Evolutionary conservation across 2,113 vertebrate genomes (phyloP).

Genomic region (Ifrita kowaldi): DNA sequence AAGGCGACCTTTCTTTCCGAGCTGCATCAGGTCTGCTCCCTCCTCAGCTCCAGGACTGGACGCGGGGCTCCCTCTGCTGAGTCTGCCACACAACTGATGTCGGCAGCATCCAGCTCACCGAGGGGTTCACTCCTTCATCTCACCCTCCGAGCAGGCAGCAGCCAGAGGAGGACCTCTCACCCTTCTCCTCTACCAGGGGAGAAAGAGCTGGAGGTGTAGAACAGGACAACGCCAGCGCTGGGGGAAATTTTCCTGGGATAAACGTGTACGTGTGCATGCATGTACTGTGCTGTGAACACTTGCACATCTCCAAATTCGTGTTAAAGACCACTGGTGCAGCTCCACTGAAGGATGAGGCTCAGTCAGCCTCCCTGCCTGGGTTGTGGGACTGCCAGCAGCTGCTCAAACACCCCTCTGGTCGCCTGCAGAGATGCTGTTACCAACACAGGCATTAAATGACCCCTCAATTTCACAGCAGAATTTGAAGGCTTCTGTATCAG

Average conservation of each 20-base stretch:
- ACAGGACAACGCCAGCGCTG: background rate
- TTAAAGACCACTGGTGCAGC: background rate
- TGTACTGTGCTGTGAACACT: background rate
- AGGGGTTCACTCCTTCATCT: background rate
- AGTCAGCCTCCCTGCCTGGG: background rate
- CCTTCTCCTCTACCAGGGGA: background rate
- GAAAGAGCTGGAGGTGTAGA: background rate
- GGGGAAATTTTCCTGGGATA: background rate
- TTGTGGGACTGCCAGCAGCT: background rate
- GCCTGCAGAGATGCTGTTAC: background rate
- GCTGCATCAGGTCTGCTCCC: background rate
- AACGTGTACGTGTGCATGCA: fast-evolving
- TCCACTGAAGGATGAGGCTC: background rate
- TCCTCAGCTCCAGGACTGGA: background rate
- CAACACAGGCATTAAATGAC: background rate
- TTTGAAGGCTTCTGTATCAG: background rate
- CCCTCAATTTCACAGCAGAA: background rate
- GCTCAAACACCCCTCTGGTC: background rate
- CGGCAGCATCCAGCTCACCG: fast-evolving
- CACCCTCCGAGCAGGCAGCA: background rate
- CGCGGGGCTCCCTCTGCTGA: constrained; percentile 40
- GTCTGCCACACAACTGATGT: background rate
- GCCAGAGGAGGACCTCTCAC: background rate
- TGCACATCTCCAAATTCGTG: background rate
- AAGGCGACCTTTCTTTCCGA: background rate